Percentiles rank a stretch among this genome's conserved stretches.
phyloP scores from a whole-genome alignment of 2,113 vertebrate species.

The Spheniscus mendiculus region DNA sequence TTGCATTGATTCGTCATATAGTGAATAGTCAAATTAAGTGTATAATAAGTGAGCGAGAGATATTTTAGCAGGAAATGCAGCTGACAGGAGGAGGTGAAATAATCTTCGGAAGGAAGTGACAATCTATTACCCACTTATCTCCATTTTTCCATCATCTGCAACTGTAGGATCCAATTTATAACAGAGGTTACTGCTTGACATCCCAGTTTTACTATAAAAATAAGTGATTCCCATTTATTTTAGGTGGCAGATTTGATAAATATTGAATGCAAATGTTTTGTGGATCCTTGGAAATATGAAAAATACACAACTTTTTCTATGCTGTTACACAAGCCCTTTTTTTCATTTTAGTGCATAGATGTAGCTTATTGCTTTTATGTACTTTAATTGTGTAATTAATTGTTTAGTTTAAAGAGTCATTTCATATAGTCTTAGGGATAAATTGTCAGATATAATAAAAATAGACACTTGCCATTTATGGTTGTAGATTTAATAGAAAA shows the following conservation, averaged over 20 bases:
- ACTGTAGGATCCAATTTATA: neutral
- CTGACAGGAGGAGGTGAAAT: neutral
- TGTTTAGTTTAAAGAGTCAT: neutral
- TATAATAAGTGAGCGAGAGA: neutral
- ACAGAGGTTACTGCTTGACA: neutral
- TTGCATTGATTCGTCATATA: neutral
- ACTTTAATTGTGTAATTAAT: neutral
- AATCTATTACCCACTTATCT: neutral
- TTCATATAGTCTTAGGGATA: neutral
- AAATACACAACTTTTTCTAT: neutral
- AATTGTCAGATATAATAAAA: neutral
- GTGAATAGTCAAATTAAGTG: neutral
- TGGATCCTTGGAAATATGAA: neutral
- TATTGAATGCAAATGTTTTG: neutral
- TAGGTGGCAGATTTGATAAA: neutral
- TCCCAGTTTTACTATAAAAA: neutral
- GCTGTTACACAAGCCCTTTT: neutral
- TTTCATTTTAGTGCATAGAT: neutral
- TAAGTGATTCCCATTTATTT: neutral
- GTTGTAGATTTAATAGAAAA: neutral
- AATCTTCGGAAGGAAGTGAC: neutral
- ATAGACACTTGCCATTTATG: neutral
- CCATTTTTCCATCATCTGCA: neutral
- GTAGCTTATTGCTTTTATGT: neutral
- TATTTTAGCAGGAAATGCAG: neutral